Percentiles rank a stretch among this genome's conserved stretches.
These are phyloP conservation scores for Falco peregrinus DNA, from an alignment of 2,797 vertebrate genomes.

Conservation along the genomic window DNA sequence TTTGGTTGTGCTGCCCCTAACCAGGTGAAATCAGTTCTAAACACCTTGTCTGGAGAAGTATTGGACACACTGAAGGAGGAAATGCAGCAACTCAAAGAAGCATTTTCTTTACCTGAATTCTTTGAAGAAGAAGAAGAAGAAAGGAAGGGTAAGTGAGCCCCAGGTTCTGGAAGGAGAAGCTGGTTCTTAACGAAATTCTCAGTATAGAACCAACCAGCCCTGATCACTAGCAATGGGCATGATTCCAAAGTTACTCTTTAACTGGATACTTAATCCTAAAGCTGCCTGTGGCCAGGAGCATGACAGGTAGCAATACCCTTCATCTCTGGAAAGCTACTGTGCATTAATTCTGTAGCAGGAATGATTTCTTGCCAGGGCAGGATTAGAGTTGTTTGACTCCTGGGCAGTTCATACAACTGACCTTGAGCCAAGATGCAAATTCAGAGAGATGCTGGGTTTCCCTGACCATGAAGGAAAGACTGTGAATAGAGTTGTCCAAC, in stretches of 20 bases:
- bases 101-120: slow-evolving; percentile 92
- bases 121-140: slow-evolving; percentile 93
- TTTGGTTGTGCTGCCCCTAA: slow-evolving; percentile 24
- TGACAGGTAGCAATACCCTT: not conserved
- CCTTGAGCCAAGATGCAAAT: slow-evolving; percentile 1
- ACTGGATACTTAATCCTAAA: slow-evolving; percentile 2
- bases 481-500: not conserved
- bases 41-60: slow-evolving; percentile 87
- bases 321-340: not conserved
- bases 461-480: not conserved
- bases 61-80: slow-evolving; percentile 80
- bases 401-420: not conserved
- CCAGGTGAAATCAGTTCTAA: slow-evolving; percentile 90
- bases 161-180: not conserved
- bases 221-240: not conserved
- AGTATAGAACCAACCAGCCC: not conserved
- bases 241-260: not conserved
- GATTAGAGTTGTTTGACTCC: not conserved
- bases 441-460: not conserved
- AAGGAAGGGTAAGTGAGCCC: slow-evolving; percentile 78
- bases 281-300: not conserved
- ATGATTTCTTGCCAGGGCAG: not conserved
- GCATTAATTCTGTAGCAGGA: not conserved
- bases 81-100: slow-evolving; percentile 85
- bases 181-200: not conserved